These are phyloP conservation scores for Grantiella picta DNA, from an alignment of 2,113 vertebrate species.

Conservation along the genomic window DNA sequence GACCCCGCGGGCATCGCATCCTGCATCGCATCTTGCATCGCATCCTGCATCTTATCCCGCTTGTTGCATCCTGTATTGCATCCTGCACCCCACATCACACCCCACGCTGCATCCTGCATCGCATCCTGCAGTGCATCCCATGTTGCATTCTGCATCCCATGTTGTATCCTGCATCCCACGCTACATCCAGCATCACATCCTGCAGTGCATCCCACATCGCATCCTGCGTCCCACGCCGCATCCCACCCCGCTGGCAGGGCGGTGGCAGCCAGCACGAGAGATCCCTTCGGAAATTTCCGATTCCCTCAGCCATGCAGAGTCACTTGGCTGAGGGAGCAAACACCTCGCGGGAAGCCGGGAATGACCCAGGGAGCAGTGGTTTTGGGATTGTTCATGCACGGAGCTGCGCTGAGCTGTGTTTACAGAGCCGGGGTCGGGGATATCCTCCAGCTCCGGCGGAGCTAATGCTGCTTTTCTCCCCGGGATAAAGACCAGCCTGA, in stretches of 20 bases:
- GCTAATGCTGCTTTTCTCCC: neutral
- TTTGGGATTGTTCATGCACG: neutral
- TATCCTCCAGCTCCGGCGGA: neutral
- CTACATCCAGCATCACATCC: neutral
- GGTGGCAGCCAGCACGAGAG: fast-evolving
- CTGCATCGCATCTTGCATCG: neutral
- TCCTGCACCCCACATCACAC: neutral
- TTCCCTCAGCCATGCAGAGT: fast-evolving
- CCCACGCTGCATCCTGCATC: fast-evolving
- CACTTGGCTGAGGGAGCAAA: neutral
- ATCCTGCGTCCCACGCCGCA: too few relatives aligned
- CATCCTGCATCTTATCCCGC: neutral
- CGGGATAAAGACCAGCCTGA: neutral
- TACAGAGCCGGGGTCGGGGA: neutral
- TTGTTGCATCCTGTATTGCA: neutral
- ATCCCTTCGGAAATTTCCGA: neutral
- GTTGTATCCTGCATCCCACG: neutral
- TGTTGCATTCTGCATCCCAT: neutral
- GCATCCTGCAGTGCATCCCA: neutral
- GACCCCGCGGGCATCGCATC: fast-evolving
- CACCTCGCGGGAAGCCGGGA: neutral
- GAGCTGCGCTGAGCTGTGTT: neutral
- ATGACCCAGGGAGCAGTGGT: fast-evolving
- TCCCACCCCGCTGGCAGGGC: fast-evolving
- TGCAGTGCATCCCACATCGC: too few relatives aligned